Base-by-base conservation (phyloP, 2,797 vertebrate genomes). In the Eulemur rubriventer region DNA sequence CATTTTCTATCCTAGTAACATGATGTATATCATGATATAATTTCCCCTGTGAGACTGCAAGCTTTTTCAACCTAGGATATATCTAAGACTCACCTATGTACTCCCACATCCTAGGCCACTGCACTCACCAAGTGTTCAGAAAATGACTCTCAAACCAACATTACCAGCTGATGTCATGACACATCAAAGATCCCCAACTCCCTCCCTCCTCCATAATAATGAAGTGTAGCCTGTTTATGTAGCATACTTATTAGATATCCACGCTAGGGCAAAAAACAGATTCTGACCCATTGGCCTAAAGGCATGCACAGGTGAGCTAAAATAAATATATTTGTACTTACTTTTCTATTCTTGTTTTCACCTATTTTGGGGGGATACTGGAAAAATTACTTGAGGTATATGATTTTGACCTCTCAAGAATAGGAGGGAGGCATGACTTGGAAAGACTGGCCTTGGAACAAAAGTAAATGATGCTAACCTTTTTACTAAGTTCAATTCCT, bases 261-360 rank as follows among this genome's bases (percentile, higher is more conserved):
- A 28, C 12, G 18, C 76, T 59, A 81, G 86, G 57, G 22, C 4
- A 43, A 75, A 88, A 48, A 63, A 84, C 46, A 4, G 59, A 95
- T 65, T 94, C 38, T 75, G 9, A 87, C 16, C 67, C 70, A 92
- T 10, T 89, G 67, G 30, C 30, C 57, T 83, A 67, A 92, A 75
- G 48, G 5, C 7, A 83, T 52, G 4, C 16, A 81, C 17, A 96
- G 46, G 38, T 81, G 9, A 86, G 35, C 61, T 86, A 96, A 91
- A 94, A 96, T 69, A 92, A 93, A 79, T 57, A 72, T 69, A 83
- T 76, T 33, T 80, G 35, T 24, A 55, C 26, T 93, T 67, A 57
- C 41, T 95, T 88, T 89, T 72, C 41, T 83, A 76, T 50, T 91
- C 30, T 33, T 48, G 4, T 93, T 95, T 92, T 92, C 26, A 94